phyloP scores from a whole-genome alignment of 1,140 invertebrate genomes.

The Cyclina sinensis region DNA sequence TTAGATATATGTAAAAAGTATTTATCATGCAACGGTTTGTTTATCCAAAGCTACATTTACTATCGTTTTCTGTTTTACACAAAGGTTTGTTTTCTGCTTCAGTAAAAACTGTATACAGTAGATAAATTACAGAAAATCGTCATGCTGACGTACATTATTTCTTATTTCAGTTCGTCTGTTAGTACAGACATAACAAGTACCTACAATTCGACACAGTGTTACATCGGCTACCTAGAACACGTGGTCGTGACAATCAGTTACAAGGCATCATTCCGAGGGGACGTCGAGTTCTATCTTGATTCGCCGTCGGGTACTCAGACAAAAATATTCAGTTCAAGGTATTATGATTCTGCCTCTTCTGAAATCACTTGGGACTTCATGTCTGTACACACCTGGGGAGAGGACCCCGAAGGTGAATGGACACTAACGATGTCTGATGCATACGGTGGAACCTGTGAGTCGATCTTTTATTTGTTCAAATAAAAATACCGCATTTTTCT shows the following conservation, averaged over 20 bases:
- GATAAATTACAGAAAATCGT: too few relatives aligned
- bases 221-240: neutral
- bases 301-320: neutral
- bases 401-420: slow-evolving; percentile 17
- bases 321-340: neutral
- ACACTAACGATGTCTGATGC: slow-evolving; percentile 6
- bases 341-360: neutral
- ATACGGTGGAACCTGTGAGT: slow-evolving; percentile 9
- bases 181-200: neutral
- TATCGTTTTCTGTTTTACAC: too few relatives aligned
- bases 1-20: too few relatives aligned
- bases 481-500: too few relatives aligned
- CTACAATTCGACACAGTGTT: neutral
- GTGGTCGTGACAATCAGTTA: neutral
- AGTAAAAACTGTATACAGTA: too few relatives aligned
- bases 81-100: too few relatives aligned
- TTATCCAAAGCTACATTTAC: too few relatives aligned
- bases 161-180: slow-evolving; percentile 9
- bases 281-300: neutral
- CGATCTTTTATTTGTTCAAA: too few relatives aligned
- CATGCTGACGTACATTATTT: too few relatives aligned
- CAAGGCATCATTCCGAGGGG: neutral
- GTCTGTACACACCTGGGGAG: slow-evolving; percentile 18
- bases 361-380: slow-evolving; percentile 37
- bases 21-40: too few relatives aligned